Evolutionary conservation across 2,113 vertebrate genomes (phyloP).

Genomic region (Pterocles gutturalis): DNA sequence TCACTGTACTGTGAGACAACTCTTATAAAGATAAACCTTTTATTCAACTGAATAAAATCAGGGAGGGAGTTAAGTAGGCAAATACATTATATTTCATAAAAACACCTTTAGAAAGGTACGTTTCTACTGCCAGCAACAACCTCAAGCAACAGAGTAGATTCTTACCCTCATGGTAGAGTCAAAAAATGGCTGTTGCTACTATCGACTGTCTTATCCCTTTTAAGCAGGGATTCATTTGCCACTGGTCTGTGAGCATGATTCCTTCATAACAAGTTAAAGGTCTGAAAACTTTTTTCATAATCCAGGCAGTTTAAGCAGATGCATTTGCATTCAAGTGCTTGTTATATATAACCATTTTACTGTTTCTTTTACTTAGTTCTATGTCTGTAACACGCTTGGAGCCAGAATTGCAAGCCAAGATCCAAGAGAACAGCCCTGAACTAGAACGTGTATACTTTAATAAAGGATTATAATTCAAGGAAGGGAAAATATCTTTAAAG

Average conservation of each 20-base stretch:
- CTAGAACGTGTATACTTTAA: slow-evolving; percentile 93
- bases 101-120: neutral
- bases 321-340: neutral
- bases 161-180: neutral
- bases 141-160: neutral
- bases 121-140: neutral
- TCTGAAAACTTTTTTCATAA: neutral
- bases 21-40: neutral
- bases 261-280: neutral
- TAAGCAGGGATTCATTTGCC: neutral
- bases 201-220: neutral
- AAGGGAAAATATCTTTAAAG: neutral
- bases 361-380: slow-evolving; percentile 80
- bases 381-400: slow-evolving; percentile 91
- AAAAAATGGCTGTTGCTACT: no score
- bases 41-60: neutral
- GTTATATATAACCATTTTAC: neutral
- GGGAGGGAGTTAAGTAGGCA: neutral
- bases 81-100: neutral
- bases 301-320: neutral
- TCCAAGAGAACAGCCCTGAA: slow-evolving; percentile 83
- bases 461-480: slow-evolving; percentile 88
- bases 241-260: neutral
- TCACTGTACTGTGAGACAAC: neutral
- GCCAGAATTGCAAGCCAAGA: slow-evolving; percentile 89